These are phyloP conservation scores for Coryphaenoides rupestris DNA, from an alignment of 2,113 vertebrate species.

Conservation along the genomic window DNA sequence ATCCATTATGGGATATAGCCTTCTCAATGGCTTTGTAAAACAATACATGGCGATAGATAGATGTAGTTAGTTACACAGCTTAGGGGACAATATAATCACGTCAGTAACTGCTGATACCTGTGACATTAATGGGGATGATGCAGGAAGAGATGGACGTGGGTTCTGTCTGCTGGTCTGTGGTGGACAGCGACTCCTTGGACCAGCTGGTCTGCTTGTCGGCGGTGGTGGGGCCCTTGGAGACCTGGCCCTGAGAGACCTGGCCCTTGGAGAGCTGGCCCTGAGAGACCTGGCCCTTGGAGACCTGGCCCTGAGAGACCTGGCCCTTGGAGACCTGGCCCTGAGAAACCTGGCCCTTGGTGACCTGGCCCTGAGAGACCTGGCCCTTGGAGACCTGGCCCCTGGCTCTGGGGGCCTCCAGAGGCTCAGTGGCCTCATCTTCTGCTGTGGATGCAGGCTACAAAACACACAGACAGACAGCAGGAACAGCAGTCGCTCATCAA, in stretches of 20 bases:
- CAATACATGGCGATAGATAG: neutral
- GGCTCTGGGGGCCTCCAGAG: slow-evolving; percentile 80
- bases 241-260: no score
- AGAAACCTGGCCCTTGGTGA: no score
- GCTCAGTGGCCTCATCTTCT: slow-evolving; percentile 81
- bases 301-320: no score
- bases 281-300: slow-evolving; percentile 86
- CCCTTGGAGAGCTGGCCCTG: slow-evolving; percentile 81
- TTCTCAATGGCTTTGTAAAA: neutral
- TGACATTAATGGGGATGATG: slow-evolving; percentile 98
- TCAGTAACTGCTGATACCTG: slow-evolving; percentile 74
- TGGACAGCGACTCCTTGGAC: slow-evolving; percentile 88
- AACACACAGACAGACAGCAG: slow-evolving; percentile 1
- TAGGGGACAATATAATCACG: no score
- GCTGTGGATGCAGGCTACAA: slow-evolving; percentile 84
- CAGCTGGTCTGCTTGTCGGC: slow-evolving; percentile 96
- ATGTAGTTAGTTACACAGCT: no score
- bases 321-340: slow-evolving; percentile 81
- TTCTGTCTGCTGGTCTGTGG: slow-evolving; percentile 91
- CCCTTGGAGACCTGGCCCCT: slow-evolving; percentile 85
- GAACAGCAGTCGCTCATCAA: no score
- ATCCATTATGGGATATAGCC: no score
- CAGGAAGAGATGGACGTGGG: slow-evolving; percentile 92
- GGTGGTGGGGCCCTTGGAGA: slow-evolving; percentile 72
- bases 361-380: no score